A percentile compares a stretch with the other conserved stretches of the same genome.
phyloP scores from a whole-genome alignment of 1,140 invertebrate species.

The Aleiodes sp. region DNA sequence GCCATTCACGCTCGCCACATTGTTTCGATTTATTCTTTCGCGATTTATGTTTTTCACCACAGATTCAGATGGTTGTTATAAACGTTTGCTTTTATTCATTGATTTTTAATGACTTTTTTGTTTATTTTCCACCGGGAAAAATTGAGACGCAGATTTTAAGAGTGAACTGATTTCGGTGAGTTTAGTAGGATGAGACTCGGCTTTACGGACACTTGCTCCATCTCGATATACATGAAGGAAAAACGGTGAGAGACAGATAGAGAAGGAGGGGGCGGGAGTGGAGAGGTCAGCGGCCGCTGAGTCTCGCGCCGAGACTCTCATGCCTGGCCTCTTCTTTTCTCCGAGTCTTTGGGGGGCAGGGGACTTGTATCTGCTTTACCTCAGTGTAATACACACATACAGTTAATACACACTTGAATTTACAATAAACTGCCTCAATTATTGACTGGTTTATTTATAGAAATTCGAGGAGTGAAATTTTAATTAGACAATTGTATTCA shows the following conservation, averaged over 20 bases:
- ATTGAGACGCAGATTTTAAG: too few species aligned
- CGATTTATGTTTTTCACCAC: not conserved
- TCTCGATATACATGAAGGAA: conserved; percentile 30
- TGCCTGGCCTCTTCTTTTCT: conserved; percentile 47
- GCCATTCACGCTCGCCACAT: not conserved
- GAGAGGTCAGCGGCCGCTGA: conserved; percentile 55
- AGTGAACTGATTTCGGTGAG: too few species aligned
- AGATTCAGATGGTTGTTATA: not conserved
- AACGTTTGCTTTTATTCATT: too few species aligned
- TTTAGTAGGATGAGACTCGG: not conserved
- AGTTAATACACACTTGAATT: not conserved
- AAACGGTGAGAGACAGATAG: too few species aligned
- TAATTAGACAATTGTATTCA: too few species aligned
- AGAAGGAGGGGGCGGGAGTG: conserved; percentile 44
- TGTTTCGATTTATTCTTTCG: not conserved
- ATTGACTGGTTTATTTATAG: not conserved
- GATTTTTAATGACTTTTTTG: too few species aligned
- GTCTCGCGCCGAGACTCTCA: conserved; percentile 46
- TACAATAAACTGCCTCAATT: too few species aligned
- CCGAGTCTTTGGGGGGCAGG: conserved; percentile 34
- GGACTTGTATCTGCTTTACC: not conserved
- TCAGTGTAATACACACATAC: not conserved
- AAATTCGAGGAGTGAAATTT: too few species aligned
- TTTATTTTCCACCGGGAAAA: too few species aligned
- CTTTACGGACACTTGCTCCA: conserved; percentile 26